Evolutionary conservation across 2,888 invertebrate genomes (phyloP).

Genomic region (Sycophila texana): DNA sequence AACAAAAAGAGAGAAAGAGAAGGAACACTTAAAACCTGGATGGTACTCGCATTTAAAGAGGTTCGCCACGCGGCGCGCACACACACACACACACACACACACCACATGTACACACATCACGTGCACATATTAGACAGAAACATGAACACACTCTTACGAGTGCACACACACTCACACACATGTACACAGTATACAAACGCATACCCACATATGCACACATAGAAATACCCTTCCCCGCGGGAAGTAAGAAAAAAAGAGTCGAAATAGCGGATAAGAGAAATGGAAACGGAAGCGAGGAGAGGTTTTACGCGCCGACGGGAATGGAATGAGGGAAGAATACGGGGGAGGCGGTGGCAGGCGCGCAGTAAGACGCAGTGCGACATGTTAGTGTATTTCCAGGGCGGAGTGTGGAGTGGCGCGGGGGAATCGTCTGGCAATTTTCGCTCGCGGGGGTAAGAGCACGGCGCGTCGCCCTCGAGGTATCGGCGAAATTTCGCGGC

Average conservation of each 20-base stretch:
- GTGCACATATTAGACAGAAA: too few relatives aligned
- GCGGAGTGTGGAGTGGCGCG: neutral
- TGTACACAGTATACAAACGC: too few relatives aligned
- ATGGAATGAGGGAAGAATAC: neutral
- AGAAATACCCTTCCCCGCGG: neutral
- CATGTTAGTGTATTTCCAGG: conserved; percentile 35
- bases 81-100: neutral
- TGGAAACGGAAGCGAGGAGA: conserved; percentile 18
- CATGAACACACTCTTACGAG: too few relatives aligned
- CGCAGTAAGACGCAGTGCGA: conserved; percentile 50
- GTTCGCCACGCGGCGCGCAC: too few relatives aligned
- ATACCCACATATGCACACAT: too few relatives aligned
- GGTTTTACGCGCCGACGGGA: conserved; percentile 5
- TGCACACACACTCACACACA: too few relatives aligned
- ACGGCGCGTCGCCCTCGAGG: neutral
- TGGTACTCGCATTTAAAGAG: conserved; percentile 24
- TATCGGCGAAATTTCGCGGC: conserved; percentile 47
- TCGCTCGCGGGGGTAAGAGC: conserved; percentile 19
- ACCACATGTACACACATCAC: too few relatives aligned
- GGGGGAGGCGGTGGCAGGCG: conserved; percentile 9
- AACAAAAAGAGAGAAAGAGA: neutral
- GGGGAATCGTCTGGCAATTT: conserved; percentile 46
- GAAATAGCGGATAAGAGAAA: conserved; percentile 24
- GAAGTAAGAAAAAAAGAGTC: neutral
- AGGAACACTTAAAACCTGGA: neutral